A percentile compares a stretch with the other conserved stretches of the same genome.
Conservation (phyloP, 2,888 invertebrate genomes). For the Volucella inflata region DNA sequence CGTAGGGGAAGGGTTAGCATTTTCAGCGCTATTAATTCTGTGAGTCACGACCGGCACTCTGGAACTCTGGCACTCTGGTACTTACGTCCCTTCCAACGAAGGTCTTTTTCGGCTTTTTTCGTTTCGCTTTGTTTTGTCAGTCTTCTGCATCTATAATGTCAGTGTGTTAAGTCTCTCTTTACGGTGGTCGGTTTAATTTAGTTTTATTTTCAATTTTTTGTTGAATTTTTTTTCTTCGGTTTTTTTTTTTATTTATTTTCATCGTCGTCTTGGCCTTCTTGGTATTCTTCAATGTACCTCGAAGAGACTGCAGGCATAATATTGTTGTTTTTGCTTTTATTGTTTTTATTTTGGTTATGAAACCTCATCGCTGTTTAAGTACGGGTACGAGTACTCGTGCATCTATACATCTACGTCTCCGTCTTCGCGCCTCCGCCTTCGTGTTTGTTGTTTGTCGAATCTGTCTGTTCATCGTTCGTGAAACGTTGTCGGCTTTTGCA, state of each 20-base stretch:
- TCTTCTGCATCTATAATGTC: constrained; percentile 23
- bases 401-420: background rate
- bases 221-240: background rate
- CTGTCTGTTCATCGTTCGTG: constrained; percentile 17
- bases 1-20: constrained; percentile 54
- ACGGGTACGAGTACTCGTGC: too few relatives aligned
- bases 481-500: constrained; percentile 58
- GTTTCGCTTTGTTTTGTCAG: background rate
- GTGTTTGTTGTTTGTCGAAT: background rate
- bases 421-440: background rate
- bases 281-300: constrained; percentile 47
- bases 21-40: constrained; percentile 76
- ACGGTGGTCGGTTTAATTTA: constrained; percentile 23
- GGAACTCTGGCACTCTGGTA: too few relatives aligned
- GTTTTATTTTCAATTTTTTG: constrained; percentile 22
- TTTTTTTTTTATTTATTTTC: too few relatives aligned
- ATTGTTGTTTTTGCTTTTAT: constrained; percentile 60
- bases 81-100: constrained; percentile 44
- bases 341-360: constrained; percentile 74
- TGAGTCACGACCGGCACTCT: constrained; percentile 76
- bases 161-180: constrained; percentile 64
- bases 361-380: constrained; percentile 23
- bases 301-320: constrained; percentile 63
- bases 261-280: constrained; percentile 4
- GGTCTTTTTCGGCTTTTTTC: constrained; percentile 13